A percentile compares a stretch with the other conserved stretches of the same genome.
phyloP scores from a whole-genome alignment of 2,888 invertebrate genomes.

The Himalopsyche tibetana region DNA sequence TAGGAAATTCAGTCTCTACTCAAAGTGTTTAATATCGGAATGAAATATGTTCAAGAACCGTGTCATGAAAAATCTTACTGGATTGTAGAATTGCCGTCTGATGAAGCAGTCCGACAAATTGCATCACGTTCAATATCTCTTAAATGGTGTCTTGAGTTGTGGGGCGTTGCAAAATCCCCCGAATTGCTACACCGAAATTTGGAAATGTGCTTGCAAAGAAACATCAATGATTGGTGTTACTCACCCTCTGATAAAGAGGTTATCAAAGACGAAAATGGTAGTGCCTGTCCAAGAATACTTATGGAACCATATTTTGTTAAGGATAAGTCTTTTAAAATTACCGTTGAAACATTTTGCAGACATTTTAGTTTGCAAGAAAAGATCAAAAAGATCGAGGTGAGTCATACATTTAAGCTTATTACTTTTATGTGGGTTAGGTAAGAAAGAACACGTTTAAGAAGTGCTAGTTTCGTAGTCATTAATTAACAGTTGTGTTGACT shows the following conservation, averaged over 20 bases:
- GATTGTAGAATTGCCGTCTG: conserved; percentile 86
- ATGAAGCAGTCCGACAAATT: conserved; percentile 82
- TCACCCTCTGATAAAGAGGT: conserved; percentile 46
- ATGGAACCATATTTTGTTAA: conserved; percentile 76
- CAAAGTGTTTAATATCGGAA: conserved; percentile 78
- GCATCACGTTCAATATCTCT: conserved; percentile 89
- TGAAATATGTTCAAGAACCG: conserved; percentile 78
- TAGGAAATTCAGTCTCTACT: conserved; percentile 90
- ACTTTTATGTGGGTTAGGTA: too few relatives aligned
- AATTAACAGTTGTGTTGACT: too few relatives aligned
- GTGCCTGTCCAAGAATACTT: conserved; percentile 75
- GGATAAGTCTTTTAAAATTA: conserved; percentile 86
- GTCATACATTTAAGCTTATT: background rate
- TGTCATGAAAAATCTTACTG: conserved; percentile 85
- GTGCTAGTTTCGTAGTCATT: too few relatives aligned
- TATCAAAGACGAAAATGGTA: conserved; percentile 67
- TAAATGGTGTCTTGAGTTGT: conserved; percentile 87
- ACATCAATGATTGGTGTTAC: conserved; percentile 69
- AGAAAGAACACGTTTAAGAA: too few relatives aligned
- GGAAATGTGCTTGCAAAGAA: conserved; percentile 72
- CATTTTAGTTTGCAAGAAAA: conserved; percentile 89
- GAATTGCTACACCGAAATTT: conserved; percentile 81
- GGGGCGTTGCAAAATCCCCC: conserved; percentile 81
- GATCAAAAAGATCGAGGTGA: conserved; percentile 89
- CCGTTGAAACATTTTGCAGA: conserved; percentile 93